These are phyloP conservation scores for Tokudaia tokunoshimensis DNA, from an alignment of 2,797 vertebrate species.

Conservation along the genomic window DNA sequence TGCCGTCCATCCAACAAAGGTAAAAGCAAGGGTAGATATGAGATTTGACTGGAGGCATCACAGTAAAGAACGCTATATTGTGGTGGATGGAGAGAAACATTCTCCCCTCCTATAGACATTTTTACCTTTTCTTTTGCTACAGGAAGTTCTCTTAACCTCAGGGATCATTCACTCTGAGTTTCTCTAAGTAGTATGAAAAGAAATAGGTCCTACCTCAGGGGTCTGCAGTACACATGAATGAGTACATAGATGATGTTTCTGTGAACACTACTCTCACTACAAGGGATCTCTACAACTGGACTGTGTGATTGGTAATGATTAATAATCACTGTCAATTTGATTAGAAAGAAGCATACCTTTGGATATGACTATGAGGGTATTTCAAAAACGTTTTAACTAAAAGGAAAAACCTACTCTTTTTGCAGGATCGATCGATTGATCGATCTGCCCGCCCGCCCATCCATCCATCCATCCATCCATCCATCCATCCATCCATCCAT, in stretches of 20 bases:
- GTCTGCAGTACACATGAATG: too few relatives aligned
- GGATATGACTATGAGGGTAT: background rate
- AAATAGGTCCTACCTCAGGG: background rate
- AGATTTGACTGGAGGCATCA: background rate
- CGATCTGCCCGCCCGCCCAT: too few relatives aligned
- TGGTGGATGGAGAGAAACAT: background rate
- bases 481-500: too few relatives aligned
- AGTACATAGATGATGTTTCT: background rate
- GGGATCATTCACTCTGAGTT: background rate
- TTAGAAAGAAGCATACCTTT: background rate
- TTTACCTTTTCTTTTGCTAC: background rate
- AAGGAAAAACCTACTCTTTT: background rate
- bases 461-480: too few relatives aligned
- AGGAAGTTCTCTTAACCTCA: background rate
- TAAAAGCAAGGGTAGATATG: background rate
- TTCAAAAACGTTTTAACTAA: background rate
- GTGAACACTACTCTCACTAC: background rate
- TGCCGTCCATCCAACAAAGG: background rate
- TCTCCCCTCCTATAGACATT: background rate
- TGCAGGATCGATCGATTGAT: too few relatives aligned
- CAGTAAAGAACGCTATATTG: background rate
- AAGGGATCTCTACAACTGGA: background rate
- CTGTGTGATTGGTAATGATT: background rate
- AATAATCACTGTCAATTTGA: background rate
- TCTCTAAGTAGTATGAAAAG: background rate